phyloP scores from a whole-genome alignment of 64 coral and sea anemone species.

The Stylophora pistillata region DNA sequence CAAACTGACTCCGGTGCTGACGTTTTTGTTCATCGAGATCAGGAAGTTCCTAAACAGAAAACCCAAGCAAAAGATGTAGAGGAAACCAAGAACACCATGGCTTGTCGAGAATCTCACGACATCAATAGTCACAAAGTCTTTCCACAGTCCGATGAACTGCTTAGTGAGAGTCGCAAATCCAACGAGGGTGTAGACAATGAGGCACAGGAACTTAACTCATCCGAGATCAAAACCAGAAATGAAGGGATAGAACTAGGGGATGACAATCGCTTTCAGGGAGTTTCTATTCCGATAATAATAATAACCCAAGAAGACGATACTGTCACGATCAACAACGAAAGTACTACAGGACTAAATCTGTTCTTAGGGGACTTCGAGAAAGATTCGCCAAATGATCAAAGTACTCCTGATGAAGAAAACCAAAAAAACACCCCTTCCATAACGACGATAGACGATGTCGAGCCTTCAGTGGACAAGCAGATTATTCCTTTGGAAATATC shows the following conservation, averaged over 20 bases:
- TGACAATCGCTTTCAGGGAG: not conserved
- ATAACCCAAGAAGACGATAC: not conserved
- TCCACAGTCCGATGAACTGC: not conserved
- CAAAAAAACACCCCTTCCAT: not conserved
- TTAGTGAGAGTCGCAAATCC: not conserved
- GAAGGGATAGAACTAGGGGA: not conserved
- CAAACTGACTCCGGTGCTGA: not conserved
- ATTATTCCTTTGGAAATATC: not conserved
- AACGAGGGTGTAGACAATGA: not conserved
- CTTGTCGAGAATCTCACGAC: not conserved
- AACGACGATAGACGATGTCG: not conserved
- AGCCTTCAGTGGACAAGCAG: not conserved
- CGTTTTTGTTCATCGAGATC: not conserved
- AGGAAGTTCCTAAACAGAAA: not conserved
- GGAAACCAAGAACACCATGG: too few species aligned
- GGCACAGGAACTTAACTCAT: not conserved
- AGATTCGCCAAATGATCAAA: slow-evolving; percentile 38
- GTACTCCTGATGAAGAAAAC: slow-evolving; percentile 31
- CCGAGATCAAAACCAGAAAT: not conserved
- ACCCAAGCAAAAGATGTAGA: not conserved
- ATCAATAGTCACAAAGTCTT: not conserved
- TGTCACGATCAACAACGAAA: not conserved
- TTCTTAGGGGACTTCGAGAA: slow-evolving; percentile 20
- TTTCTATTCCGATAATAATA: slow-evolving; percentile 22
- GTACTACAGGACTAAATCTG: not conserved